These are phyloP conservation scores for Lytechinus pictus DNA, from an alignment of 35 echinoderm and acorn worm species.

Conservation along the genomic window DNA sequence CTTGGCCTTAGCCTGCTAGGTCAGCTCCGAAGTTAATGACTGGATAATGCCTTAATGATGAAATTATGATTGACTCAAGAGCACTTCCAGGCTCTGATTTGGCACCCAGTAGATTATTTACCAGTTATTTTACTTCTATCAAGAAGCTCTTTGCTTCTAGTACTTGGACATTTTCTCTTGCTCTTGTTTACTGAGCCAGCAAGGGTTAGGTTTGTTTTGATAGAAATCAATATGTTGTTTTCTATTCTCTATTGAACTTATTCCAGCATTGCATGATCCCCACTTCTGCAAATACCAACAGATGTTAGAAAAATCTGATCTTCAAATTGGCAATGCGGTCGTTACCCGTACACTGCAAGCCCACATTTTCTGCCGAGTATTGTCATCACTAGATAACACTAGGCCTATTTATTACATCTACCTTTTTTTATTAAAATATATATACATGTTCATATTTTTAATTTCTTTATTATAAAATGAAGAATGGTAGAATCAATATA, in stretches of 20 bases:
- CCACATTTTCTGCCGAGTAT: no score
- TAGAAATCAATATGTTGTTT: background rate
- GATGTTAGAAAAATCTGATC: no score
- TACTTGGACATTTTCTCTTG: background rate
- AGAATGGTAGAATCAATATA: no score
- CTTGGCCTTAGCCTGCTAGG: background rate
- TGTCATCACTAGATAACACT: no score
- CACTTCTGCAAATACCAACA: no score
- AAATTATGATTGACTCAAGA: background rate
- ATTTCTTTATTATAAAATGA: no score
- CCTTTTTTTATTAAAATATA: no score
- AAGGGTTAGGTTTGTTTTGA: background rate
- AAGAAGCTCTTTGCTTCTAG: no score
- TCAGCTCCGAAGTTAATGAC: background rate
- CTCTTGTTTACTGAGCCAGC: background rate
- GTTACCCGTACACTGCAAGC: no score
- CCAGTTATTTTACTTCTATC: background rate
- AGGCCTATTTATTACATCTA: no score
- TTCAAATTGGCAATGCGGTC: no score
- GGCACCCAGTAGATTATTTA: background rate
- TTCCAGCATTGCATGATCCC: background rate
- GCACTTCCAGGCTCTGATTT: constrained; percentile 8
- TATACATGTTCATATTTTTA: no score
- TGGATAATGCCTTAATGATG: constrained; percentile 3
- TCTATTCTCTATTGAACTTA: background rate